Evolutionary conservation across 2,888 invertebrate genomes (phyloP), one percentile per base, ranked within the genome.

Genomic region (Spodoptera picta): DNA sequence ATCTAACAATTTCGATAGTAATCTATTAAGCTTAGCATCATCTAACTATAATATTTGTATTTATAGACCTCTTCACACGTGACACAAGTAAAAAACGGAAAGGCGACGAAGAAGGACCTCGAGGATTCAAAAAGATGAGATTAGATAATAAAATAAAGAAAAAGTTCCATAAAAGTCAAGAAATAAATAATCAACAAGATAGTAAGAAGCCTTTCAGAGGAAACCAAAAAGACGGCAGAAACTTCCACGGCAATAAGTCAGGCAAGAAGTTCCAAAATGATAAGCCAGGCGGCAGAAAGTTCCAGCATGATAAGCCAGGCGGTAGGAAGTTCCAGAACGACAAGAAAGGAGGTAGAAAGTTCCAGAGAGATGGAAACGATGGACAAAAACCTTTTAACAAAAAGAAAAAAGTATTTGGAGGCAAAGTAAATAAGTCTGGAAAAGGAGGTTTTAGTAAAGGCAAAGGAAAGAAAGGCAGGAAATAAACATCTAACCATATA

Each of bases 81-180:
- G 82, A 89, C 46, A 79, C 87, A 9, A 71, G 87, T 7, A 89
- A 87, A 42, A 94, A 94, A 77, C 83, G 93, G 2, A 93, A 90
- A 79, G 70, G 85, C 0, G 90, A 87, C 6, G 91, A 90, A 45
- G 89, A 88, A 53, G 83, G 86, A 44, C 84, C 88, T 0, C 83
- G 94, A 59, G 94, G 94, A 2, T 92, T 93, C 75, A 94, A 94
- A 66, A 94, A 93, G 69, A 91, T 93, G 90, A 83, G 93, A 52
- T 79, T 93, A 62, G 93, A 94, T 64, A 93, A 90, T 61, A 94
- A 92, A 75, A 61, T 90, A 1, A 83, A 91, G 71, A 92, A 92
- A 78, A 93, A 93, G 69, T 93, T 85, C 71, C 87, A 91, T 66
- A 58, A 60, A 12, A 73, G 36, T 36, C 36, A 62, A 75, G 70